Evolutionary conservation across 1,140 invertebrate species (phyloP).

Genomic region (Ceratina australensis): DNA sequence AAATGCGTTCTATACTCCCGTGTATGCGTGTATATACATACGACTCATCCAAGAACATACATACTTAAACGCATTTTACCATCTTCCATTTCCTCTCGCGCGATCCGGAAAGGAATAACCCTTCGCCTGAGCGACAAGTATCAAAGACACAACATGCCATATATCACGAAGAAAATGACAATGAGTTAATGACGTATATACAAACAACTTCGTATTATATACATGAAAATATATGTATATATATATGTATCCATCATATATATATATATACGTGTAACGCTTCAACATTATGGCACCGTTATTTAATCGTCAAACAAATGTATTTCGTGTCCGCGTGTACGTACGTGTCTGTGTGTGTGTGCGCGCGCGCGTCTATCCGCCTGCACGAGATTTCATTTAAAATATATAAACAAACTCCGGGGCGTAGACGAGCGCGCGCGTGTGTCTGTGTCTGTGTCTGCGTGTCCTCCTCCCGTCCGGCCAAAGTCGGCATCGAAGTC

Average conservation of each 20-base stretch:
- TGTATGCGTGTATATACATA: constrained; percentile 10
- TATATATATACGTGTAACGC: constrained; percentile 73
- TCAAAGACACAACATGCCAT: constrained; percentile 60
- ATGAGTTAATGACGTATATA: constrained; percentile 77
- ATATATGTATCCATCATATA: constrained; percentile 70
- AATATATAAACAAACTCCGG: constrained; percentile 68
- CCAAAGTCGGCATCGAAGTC: not conserved
- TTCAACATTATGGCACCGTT: constrained; percentile 77
- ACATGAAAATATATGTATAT: constrained; percentile 75
- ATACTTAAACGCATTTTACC: constrained; percentile 37
- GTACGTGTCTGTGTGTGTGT: constrained; percentile 15
- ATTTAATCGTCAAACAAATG: constrained; percentile 68
- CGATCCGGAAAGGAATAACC: constrained; percentile 21
- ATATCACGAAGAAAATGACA: constrained; percentile 66
- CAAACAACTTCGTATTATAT: constrained; percentile 79
- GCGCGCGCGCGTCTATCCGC: not conserved
- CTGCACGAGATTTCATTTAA: constrained; percentile 42
- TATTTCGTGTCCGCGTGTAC: constrained; percentile 46
- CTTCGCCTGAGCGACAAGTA: constrained; percentile 49
- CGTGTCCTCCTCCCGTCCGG: constrained; percentile 29
- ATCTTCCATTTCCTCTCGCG: constrained; percentile 38
- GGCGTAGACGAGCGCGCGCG: no score
- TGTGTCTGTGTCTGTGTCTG: no score
- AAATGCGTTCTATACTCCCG: not conserved
- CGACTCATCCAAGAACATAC: constrained; percentile 14